Conservation (phyloP, 2,888 invertebrate species). For the Noctua fimbriata region DNA sequence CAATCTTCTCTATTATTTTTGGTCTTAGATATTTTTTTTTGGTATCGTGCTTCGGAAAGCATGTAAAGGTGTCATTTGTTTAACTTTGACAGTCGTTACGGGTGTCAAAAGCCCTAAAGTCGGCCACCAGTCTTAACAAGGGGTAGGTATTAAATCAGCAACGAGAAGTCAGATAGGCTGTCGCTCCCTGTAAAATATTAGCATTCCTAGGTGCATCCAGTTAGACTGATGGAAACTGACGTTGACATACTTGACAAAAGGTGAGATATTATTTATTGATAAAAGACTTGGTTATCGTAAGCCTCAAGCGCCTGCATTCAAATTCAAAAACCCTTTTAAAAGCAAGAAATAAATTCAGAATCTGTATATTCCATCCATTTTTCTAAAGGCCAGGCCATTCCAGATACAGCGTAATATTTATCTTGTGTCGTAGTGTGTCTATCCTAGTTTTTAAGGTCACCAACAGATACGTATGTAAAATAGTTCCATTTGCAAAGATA, state of each 20-base stretch:
- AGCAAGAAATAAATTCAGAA: not conserved
- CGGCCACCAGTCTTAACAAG: not conserved
- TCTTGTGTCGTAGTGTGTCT: constrained; percentile 18
- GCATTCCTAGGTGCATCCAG: not conserved
- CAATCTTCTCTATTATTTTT: not conserved
- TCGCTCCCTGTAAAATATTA: not conserved
- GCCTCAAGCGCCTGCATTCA: not conserved
- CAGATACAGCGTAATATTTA: constrained; percentile 19
- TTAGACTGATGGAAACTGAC: not conserved
- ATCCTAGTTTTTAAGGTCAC: constrained; percentile 43
- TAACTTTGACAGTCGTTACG: not conserved
- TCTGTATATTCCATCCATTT: constrained; percentile 7
- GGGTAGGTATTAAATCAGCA: not conserved
- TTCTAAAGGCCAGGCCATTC: not conserved
- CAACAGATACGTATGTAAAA: constrained; percentile 32
- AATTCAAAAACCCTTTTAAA: not conserved
- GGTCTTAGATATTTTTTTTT: not conserved
- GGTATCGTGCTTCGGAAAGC: not conserved
- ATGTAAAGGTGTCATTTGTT: not conserved
- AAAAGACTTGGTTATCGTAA: not conserved
- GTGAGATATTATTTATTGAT: not conserved
- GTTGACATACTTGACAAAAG: not conserved
- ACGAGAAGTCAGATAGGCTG: not conserved
- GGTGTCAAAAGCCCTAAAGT: not conserved
- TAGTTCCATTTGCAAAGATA: constrained; percentile 52